Percentiles rank a stretch among this genome's conserved stretches.
Conservation (phyloP, 1,140 invertebrate species). For the Cepaea nemoralis region DNA sequence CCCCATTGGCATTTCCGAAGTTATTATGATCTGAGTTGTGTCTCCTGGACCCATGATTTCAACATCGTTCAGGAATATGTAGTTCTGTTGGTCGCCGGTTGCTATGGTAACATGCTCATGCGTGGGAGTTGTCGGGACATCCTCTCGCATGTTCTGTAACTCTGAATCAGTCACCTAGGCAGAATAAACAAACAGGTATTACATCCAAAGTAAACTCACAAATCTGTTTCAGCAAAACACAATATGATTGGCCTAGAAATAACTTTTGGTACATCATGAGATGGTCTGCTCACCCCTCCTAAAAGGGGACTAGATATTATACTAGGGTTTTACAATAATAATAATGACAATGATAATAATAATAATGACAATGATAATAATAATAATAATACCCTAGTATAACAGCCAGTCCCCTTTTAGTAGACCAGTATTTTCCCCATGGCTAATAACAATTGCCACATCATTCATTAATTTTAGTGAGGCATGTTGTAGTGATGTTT, state of each 20-base stretch:
- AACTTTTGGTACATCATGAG: neutral
- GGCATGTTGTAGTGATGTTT: too few relatives aligned
- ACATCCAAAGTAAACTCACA: neutral
- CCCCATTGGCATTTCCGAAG: neutral
- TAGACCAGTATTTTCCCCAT: too few relatives aligned
- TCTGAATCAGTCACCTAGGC: conserved; percentile 66
- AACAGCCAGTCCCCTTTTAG: too few relatives aligned
- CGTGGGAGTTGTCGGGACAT: conserved; percentile 23
- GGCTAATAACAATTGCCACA: too few relatives aligned
- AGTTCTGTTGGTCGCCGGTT: conserved; percentile 39
- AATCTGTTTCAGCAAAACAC: too few relatives aligned
- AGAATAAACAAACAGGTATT: conserved; percentile 4
- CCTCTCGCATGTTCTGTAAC: conserved; percentile 65
- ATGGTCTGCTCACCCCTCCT: neutral
- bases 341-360: too few relatives aligned
- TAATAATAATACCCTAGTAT: too few relatives aligned
- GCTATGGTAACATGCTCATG: conserved; percentile 21
- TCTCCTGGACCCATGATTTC: conserved; percentile 25
- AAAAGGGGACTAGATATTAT: too few relatives aligned
- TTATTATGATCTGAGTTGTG: conserved; percentile 40
- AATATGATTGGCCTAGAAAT: too few relatives aligned
- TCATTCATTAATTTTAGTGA: too few relatives aligned
- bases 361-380: too few relatives aligned
- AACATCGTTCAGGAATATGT: conserved; percentile 42
- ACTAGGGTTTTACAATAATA: too few relatives aligned